Percentiles rank a stretch among this genome's conserved stretches.
These are phyloP conservation scores for Drosophila repletoides DNA, from an alignment of 1,140 invertebrate genomes.

Conservation along the genomic window DNA sequence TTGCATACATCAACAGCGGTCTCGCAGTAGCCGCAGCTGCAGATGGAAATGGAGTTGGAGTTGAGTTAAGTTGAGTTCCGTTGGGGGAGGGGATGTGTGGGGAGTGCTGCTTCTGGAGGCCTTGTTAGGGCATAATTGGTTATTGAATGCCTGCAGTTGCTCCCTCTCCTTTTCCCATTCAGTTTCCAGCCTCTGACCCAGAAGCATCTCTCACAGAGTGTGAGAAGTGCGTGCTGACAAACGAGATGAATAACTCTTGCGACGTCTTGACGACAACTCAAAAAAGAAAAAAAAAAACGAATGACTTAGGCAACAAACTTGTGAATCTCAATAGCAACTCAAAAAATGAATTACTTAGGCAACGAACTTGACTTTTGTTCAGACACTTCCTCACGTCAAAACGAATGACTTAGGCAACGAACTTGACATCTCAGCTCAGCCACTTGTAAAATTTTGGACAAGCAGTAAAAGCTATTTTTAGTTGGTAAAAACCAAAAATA, in stretches of 20 bases:
- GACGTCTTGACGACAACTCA: conserved; percentile 16
- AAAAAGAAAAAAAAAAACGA: conserved; percentile 30
- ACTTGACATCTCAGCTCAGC: conserved; percentile 9
- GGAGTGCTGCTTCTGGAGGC: conserved; percentile 38
- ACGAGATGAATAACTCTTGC: conserved; percentile 62
- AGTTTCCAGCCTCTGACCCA: conserved; percentile 6
- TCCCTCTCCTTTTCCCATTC: neutral
- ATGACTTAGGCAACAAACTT: conserved; percentile 39
- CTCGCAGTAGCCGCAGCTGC: conserved; percentile 19
- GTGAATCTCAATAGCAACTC: neutral
- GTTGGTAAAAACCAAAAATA: no score
- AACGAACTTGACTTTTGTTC: conserved; percentile 10
- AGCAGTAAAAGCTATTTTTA: no score
- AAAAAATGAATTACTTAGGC: conserved; percentile 41
- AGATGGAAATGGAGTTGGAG: conserved; percentile 22
- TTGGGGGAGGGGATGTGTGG: neutral
- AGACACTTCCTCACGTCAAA: no score
- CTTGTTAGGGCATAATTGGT: conserved; percentile 79
- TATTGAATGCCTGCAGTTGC: conserved; percentile 58
- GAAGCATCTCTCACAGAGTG: conserved; percentile 28
- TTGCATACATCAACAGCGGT: conserved; percentile 75
- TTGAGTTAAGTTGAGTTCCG: neutral
- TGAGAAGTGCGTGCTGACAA: conserved; percentile 71
- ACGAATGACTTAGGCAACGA: conserved; percentile 25
- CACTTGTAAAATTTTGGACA: no score